Base-by-base conservation (phyloP, 2,888 invertebrate genomes). In the Drosophila colorata region DNA sequence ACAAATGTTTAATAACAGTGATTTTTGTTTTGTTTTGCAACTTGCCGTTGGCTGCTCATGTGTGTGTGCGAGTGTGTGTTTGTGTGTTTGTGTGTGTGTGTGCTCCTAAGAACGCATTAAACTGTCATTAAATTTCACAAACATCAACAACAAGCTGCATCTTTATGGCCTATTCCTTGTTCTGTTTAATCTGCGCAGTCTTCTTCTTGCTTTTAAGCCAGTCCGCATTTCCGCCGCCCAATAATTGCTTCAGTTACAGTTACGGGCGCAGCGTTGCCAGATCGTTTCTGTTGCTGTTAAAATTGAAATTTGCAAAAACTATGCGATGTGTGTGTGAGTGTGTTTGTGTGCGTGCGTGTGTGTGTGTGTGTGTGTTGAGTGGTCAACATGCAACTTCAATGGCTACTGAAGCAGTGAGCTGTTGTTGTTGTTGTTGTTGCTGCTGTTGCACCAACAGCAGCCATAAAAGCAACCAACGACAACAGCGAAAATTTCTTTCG, bases 401-500 rank as follows among this genome's bases (percentile, higher is more conserved):
- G 70, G 61, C 71, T 47, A 66, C 56, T 77, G 67, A 64, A 78
- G 58, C 74, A 31, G 37, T 57, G 55, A 51, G 33, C 35, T 60
- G n/a, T 33, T 56, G 47, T 33, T 49, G 63, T 31, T 53, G 64
- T 25, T 35, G 55, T 44, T 49, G 57, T 38, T 35, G 61, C 18
- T 46, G 51, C 35, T 46, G 35, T 1, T 2, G 37, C 41, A 41
- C 25, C 31, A 37, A 49, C 58, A 46, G 64, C 64, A 69, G 48
- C 59, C 58, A 59, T 56, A 73, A 63, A 63, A 69, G 53, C 72
- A 72, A 16, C 63, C 31, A 66, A 20, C 52, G 47, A 63, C 68
- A 67, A 44, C 74, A 55, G 61, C 56, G 61, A 69, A 68, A 69
- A 78, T 83, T 83, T 83, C 86, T 72, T 86, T 82, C 86, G 83